phyloP scores from a whole-genome alignment of 2,113 vertebrate species.

The Parus major region DNA sequence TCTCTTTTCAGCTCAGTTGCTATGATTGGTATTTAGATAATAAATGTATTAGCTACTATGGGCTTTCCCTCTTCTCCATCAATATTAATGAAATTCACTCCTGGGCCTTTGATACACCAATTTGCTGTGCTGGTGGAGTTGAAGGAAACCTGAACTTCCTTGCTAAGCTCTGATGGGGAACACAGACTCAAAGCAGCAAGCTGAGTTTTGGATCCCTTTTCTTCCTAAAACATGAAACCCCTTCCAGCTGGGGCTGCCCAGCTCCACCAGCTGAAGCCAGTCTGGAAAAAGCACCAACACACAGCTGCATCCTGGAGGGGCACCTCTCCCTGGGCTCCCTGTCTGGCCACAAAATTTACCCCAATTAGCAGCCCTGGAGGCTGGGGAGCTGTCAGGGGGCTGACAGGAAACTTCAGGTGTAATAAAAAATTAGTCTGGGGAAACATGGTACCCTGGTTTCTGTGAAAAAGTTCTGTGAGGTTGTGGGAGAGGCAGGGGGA shows the following conservation, averaged over 20 bases:
- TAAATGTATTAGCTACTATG: neutral
- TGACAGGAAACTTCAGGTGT: neutral
- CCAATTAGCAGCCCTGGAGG: neutral
- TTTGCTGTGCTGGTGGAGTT: neutral
- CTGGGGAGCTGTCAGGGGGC: neutral
- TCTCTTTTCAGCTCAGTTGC: neutral
- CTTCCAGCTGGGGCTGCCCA: neutral
- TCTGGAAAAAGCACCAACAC: neutral
- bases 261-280: neutral
- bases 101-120: neutral
- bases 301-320: neutral
- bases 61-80: neutral
- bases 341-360: neutral
- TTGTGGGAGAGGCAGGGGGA: neutral
- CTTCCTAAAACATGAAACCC: neutral
- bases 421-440: neutral
- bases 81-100: neutral
- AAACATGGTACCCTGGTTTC: fast-evolving
- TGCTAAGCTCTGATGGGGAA: neutral
- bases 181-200: neutral
- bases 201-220: neutral
- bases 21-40: neutral
- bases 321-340: neutral
- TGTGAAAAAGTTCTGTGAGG: fast-evolving
- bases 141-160: neutral